These are phyloP conservation scores for Otocyon megalotis DNA, from an alignment of 2,113 vertebrate genomes.

Conservation along the genomic window DNA sequence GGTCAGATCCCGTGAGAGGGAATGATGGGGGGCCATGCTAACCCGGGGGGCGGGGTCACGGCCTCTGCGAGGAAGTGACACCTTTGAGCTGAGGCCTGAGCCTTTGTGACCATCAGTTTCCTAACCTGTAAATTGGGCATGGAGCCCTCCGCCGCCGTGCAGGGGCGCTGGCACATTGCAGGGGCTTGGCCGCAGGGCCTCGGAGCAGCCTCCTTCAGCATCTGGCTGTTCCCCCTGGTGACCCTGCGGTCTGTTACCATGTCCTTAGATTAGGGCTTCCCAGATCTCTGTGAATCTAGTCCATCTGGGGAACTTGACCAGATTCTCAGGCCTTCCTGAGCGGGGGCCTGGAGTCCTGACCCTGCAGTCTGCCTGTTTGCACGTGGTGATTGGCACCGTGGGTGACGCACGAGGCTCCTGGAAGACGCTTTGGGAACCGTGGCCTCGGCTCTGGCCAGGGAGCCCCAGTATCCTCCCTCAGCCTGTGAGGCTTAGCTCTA, in stretches of 20 bases:
- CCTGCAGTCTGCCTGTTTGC: not conserved
- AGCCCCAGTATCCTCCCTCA: not conserved
- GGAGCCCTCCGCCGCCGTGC: not conserved
- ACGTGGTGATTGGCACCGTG: not conserved
- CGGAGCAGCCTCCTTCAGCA: not conserved
- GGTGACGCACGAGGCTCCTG: rapidly evolving
- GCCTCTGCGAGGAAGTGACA: not conserved
- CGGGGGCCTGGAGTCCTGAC: not conserved
- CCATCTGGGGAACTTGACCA: not conserved
- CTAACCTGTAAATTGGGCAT: not conserved
- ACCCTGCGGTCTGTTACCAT: not conserved
- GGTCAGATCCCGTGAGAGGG: not conserved
- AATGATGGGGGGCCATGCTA: not conserved
- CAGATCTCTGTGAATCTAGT: not conserved
- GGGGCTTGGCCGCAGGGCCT: not conserved
- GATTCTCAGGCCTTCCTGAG: not conserved
- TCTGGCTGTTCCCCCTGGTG: not conserved
- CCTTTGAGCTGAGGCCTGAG: not conserved
- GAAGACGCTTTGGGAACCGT: not conserved
- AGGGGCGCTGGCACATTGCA: rapidly evolving
- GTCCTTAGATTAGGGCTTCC: not conserved
- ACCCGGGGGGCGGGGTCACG: rapidly evolving
- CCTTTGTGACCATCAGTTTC: not conserved
- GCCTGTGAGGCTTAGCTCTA: not conserved
- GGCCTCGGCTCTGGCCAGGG: not conserved